phyloP scores from a whole-genome alignment of 2,888 invertebrate genomes.

The Piscicola geometra region DNA sequence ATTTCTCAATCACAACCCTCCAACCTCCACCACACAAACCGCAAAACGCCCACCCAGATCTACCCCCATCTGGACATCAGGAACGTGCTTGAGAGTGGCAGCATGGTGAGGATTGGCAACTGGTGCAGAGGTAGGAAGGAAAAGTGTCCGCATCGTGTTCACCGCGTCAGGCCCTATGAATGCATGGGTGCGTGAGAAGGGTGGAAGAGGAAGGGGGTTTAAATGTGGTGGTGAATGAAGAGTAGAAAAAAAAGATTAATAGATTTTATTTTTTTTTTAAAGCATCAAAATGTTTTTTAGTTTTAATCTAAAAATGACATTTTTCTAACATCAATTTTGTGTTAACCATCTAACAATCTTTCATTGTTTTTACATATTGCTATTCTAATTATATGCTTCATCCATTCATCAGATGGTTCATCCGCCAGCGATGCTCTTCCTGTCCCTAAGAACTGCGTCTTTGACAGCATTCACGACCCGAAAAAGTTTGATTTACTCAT shows the following conservation, averaged over 20 bases:
- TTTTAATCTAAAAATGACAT: no score
- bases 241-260: no score
- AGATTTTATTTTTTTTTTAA: no score
- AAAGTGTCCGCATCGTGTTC: constrained; percentile 62
- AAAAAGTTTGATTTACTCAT: constrained; percentile 56
- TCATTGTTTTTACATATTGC: no score
- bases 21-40: no score
- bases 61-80: constrained; percentile 90
- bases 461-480: constrained; percentile 97
- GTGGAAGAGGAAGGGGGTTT: no score
- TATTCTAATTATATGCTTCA: no score
- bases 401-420: constrained; percentile 69
- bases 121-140: constrained; percentile 81
- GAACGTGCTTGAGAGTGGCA: constrained; percentile 93
- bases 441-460: constrained; percentile 94
- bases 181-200: constrained; percentile 88
- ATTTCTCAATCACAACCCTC: neutral
- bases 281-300: no score
- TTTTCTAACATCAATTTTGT: no score
- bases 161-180: constrained; percentile 89
- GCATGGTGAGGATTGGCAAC: constrained; percentile 84
- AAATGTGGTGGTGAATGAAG: no score
- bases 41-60: constrained; percentile 63
- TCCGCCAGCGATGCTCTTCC: constrained; percentile 97
- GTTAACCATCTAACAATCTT: no score